Evolutionary conservation across 2,113 vertebrate species (phyloP), one percentile per base, ranked within the genome.

Genomic region (Empidonax alnorum): DNA sequence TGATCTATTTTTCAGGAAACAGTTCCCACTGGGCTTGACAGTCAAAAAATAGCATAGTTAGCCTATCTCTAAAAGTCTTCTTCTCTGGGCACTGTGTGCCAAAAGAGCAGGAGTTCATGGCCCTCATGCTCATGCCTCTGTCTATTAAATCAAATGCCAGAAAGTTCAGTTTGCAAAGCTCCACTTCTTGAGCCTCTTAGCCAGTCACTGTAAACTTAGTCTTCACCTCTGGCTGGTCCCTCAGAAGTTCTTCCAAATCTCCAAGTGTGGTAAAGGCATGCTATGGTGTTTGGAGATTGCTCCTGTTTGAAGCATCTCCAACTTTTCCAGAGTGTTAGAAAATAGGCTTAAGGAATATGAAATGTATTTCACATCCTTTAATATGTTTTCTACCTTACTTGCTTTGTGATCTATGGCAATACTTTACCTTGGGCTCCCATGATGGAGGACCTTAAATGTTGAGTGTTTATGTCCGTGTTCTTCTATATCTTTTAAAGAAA

Each of bases 181-280:
- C 30, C 9, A 20, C 76, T 62, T 78, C 35, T 87, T 59, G 50
- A 65, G 77, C 35, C 33, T 73, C 41, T 68, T 87, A 67, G 41
- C 63, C 55, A 42, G 18, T 58, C 58, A 21, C 10, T 77, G 7
- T 42, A 67, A 83, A 39, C 30, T 31, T 58, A 55, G 42, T 50
- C 58, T 94, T n/a, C 69, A 95, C 28, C 15, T 86, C 46, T 90
- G 41, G 3, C 78, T 91, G 30, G 14, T 93, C 18, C 30, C 55
- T 91, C 63, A 84, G 76, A 84, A 77, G 72, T 92, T 84, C 39
- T 44, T 90, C 68, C 86, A 84, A 74, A 66, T 92, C 82, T 77
- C 37, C 58, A 80, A 37, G 50, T 31, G 52, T 74, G 39, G 55
- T 87, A 83, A 88, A 50, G 28, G 22, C 20, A 58, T 87, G 61